Evolutionary conservation across 2,113 vertebrate genomes (phyloP).

Genomic region (Platysteira castanea): DNA sequence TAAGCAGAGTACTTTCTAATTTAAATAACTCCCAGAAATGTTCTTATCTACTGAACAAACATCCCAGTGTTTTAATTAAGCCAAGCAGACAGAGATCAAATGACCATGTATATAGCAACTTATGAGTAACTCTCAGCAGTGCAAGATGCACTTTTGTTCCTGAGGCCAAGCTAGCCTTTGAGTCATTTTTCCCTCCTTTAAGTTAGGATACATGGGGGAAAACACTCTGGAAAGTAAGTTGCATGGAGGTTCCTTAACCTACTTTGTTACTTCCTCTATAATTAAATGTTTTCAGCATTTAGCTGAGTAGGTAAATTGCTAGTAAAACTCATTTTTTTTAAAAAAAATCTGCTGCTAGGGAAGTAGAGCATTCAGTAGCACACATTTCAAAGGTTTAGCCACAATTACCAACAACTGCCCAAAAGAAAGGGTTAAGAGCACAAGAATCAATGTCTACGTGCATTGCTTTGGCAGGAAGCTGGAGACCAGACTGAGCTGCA

Average conservation of each 20-base stretch:
- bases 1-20: slow-evolving; percentile 30
- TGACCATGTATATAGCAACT: background rate
- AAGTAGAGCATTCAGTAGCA: background rate
- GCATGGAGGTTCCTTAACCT: background rate
- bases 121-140: background rate
- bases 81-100: slow-evolving; percentile 28
- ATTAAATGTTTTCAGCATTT: background rate
- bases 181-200: background rate
- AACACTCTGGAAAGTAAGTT: background rate
- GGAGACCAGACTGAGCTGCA: background rate
- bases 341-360: background rate
- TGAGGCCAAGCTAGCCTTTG: background rate
- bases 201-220: background rate
- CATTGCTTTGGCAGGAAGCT: background rate
- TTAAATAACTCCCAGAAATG: slow-evolving; percentile 31
- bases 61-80: slow-evolving; percentile 56
- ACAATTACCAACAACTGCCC: background rate
- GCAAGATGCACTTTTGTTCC: background rate
- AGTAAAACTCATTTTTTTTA: background rate
- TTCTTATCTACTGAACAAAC: slow-evolving; percentile 47
- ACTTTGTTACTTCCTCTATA: background rate
- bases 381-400: background rate
- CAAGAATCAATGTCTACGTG: background rate
- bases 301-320: background rate
- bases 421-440: background rate